Percentiles rank a stretch among this genome's conserved stretches.
phyloP scores from a whole-genome alignment of 2,888 invertebrate species.

The Petrolisthes manimaculis region DNA sequence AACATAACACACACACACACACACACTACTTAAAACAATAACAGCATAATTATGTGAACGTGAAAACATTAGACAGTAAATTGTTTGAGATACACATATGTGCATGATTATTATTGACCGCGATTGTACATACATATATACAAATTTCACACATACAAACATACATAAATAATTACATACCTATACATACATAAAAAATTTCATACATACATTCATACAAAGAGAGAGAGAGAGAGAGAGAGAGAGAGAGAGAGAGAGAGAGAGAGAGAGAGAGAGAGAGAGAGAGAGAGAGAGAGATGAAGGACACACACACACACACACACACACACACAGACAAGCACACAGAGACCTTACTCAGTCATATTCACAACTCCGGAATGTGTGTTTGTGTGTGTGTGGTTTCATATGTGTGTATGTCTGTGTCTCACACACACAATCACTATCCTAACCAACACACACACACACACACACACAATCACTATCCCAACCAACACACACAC shows the following conservation, averaged over 20 bases:
- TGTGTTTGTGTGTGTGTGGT: too few species aligned
- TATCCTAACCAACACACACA: conserved; percentile 4
- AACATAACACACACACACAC: too few species aligned
- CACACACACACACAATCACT: conserved; percentile 22
- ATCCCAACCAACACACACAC: background rate
- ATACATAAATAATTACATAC: background rate
- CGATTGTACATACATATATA: too few species aligned
- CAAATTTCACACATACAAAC: too few species aligned
- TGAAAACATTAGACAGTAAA: too few species aligned
- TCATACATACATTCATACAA: background rate
- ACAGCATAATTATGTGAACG: too few species aligned
- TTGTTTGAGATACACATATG: too few species aligned
- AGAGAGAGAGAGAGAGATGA: background rate
- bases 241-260: conserved; percentile 6
- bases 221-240: background rate
- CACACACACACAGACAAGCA: background rate
- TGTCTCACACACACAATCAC: background rate
- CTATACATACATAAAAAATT: background rate
- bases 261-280: conserved; percentile 11
- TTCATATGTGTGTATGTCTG: background rate
- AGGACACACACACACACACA: background rate
- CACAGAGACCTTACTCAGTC: background rate
- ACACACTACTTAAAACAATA: too few species aligned
- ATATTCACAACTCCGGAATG: too few species aligned
- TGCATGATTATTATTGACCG: too few species aligned